Percentiles rank a stretch among this genome's conserved stretches.
phyloP scores from a whole-genome alignment of 2,797 vertebrate species.

The Esox masquinongy region DNA sequence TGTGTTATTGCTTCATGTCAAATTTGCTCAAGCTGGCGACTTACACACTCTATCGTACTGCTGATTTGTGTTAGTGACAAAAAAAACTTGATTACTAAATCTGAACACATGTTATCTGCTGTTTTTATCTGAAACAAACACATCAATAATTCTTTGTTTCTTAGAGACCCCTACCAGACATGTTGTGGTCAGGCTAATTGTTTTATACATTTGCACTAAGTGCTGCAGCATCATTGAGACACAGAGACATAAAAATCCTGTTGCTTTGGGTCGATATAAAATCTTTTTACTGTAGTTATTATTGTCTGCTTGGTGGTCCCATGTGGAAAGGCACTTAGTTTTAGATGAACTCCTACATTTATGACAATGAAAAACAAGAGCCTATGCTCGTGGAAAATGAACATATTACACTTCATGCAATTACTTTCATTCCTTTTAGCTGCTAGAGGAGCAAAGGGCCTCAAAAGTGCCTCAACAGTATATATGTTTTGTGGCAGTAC shows the following conservation, averaged over 20 bases:
- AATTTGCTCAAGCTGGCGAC: not conserved
- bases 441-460: no score
- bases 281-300: not conserved
- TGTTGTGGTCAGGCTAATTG: not conserved
- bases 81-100: not conserved
- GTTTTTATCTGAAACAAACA: not conserved
- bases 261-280: not conserved
- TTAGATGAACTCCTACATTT: not conserved
- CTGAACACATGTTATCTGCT: not conserved
- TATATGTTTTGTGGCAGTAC: no score
- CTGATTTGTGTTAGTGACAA: not conserved
- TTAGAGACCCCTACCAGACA: not conserved
- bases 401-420: no score
- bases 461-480: no score
- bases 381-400: no score
- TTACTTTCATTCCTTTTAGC: no score
- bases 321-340: not conserved
- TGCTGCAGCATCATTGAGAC: not conserved
- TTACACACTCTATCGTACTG: not conserved
- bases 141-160: not conserved
- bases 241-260: not conserved
- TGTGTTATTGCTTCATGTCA: not conserved
- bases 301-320: not conserved
- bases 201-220: conserved; percentile 1
- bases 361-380: not conserved